Base-by-base conservation (phyloP, 2,888 invertebrate genomes). In the Brachyopa scutellaris region DNA sequence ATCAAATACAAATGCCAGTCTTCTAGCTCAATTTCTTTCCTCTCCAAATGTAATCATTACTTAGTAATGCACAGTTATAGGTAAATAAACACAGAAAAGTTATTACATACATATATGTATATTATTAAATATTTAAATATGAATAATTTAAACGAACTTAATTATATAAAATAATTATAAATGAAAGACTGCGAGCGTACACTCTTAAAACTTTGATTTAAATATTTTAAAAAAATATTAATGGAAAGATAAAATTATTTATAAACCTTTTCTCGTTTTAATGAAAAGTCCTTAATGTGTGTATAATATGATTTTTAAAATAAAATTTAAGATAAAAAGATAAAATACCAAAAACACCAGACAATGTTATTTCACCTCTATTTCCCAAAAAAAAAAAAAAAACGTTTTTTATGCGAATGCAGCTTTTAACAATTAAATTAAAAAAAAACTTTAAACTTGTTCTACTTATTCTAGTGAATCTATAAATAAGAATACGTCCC, bases 121-220 rank as follows among this genome's bases (percentile, higher is more conserved):
- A 59, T 38, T 23, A 7, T 51, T 72, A 40, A 51, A 51, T n/a
- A n/a, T n/a, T n/a, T n/a, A n/a, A n/a, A n/a, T n/a, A n/a, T n/a
- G n/a, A n/a, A n/a, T n/a, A 13, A 21, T n/a, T 40, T 11, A 47
- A 51, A 51, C 53, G 53, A 53, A 72, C 15, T 67, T 23, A 73
- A 55, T 59, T 57, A 61, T 61, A 36, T 57, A 53, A 64, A 69
- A 23, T 62, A 69, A 80, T 62, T 57, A 76, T 80, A 64, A 53
- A 69, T 69, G 47, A 76, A 80, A 80, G 80, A 80, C 80, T 80
- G 80, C 76, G 80, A 76, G 80, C 74, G 57, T 57, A 80, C 80
- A 80, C 80, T 80, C 80, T 78, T 76, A 76, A 80, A 80, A 70
- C 42, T 23, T 33, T 61, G 55, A 55, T 53, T 72, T 42, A 64